Conservation (phyloP, 1,140 invertebrate genomes). For the Trigoniulus corallinus region DNA sequence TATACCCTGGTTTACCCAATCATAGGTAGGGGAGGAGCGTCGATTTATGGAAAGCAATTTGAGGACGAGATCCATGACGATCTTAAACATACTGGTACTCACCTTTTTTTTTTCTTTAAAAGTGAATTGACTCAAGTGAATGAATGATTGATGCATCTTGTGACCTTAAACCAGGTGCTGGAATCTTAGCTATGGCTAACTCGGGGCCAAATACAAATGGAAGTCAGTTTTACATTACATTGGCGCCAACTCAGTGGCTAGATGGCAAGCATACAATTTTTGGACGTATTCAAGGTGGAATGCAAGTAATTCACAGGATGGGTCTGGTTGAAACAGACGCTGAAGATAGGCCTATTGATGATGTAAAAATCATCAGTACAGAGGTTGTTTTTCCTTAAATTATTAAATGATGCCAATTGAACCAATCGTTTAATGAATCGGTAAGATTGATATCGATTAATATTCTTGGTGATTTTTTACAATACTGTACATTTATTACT, state of each 20-base stretch:
- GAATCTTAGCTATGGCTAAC: conserved; percentile 73
- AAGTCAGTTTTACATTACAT: conserved; percentile 95
- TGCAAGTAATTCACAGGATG: conserved; percentile 78
- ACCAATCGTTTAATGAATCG: no score
- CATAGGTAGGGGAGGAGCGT: conserved; percentile 78
- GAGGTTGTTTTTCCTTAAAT: conserved; percentile 17
- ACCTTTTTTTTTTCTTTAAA: not conserved
- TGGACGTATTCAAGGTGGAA: conserved; percentile 68
- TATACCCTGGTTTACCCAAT: no score
- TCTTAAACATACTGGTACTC: conserved; percentile 75
- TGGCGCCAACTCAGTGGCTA: conserved; percentile 92
- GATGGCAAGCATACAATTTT: conserved; percentile 97
- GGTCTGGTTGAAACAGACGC: conserved; percentile 83
- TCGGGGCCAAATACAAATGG: conserved; percentile 92
- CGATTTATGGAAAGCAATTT: conserved; percentile 91
- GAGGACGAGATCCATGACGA: conserved; percentile 90
- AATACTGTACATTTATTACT: no score
- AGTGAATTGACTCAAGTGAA: no score
- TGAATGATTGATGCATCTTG: not conserved
- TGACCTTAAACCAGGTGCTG: conserved; percentile 40
- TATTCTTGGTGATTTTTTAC: no score
- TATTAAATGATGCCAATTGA: no score
- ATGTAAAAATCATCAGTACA: conserved; percentile 65
- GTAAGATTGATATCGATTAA: no score
- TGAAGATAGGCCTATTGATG: conserved; percentile 75